phyloP scores from a whole-genome alignment of 2,113 vertebrate genomes.

The Myrmophylax atrothorax region DNA sequence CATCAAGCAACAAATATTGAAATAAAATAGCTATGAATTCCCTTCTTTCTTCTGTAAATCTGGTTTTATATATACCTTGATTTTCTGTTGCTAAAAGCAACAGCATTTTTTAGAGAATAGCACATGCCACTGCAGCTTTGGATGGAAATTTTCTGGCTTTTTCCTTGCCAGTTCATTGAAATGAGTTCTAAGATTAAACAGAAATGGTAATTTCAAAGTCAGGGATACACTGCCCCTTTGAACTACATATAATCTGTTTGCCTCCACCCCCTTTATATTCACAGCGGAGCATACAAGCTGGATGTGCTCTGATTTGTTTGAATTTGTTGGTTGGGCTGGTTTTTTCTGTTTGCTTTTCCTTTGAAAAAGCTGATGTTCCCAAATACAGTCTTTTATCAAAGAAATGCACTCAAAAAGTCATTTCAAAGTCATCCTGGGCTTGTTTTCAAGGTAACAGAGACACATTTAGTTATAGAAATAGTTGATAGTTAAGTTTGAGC shows the following conservation, averaged over 20 bases:
- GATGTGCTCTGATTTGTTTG: background rate
- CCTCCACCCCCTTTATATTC: background rate
- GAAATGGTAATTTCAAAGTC: slow-evolving; percentile 51
- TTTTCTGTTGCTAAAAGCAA: slow-evolving; percentile 10
- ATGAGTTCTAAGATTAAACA: slow-evolving; percentile 54
- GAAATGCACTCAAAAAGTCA: background rate
- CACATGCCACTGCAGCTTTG: background rate
- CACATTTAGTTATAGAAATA: background rate
- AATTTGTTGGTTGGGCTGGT: background rate
- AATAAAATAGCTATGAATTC: background rate
- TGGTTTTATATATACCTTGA: background rate
- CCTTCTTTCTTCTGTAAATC: background rate
- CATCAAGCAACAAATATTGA: slow-evolving; percentile 14
- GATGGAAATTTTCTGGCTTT: slow-evolving; percentile 38
- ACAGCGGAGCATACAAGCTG: background rate
- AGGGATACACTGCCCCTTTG: slow-evolving; percentile 19
- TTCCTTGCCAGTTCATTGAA: slow-evolving; percentile 13
- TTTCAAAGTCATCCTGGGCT: slow-evolving; percentile 23
- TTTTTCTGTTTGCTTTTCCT: background rate
- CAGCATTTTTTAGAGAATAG: background rate
- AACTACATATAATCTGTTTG: slow-evolving; percentile 32
- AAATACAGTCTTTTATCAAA: background rate
- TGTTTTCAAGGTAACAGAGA: slow-evolving; percentile 6
- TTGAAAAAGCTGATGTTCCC: background rate
- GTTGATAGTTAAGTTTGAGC: background rate